Base-by-base conservation (phyloP, 2,797 vertebrate genomes). In the Falco peregrinus region DNA sequence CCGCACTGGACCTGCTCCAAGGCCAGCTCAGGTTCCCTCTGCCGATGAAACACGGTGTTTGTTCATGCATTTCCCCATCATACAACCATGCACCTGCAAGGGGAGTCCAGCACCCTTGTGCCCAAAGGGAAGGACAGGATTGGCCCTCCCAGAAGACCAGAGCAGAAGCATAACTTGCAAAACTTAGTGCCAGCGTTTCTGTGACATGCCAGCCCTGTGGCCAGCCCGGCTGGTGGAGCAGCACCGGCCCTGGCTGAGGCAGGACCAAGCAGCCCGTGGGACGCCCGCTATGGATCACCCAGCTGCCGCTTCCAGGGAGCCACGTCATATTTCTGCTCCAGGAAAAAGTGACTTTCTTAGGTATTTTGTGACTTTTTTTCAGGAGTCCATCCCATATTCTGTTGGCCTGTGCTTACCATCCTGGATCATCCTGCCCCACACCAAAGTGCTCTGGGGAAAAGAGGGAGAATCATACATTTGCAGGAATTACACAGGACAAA, bases 361-460 rank as follows among this genome's bases (percentile, higher is more conserved):
- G 5, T 1, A 11, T 50, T 67, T 45, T 50, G 47, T 43, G 82
- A 7, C 18, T 57, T 43, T 65, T 65, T 69, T 54, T 74, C 45
- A 29, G 41, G 22, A 41, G 3, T 19, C 4, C 41, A 21, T 68
- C n/a, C 65, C 31, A 3, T 11, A 24, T 69, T 56, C n/a, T 18
- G 43, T 5, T 16, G 10, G 17, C 0, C 2, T 41, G 10, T 2
- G 5, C 39, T 71, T 37, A 17, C 21, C 60, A 20, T 20, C 41
- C 60, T 0, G 1, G 29, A 3, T 2, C 6, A 0, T 53, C 41
- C 73, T 56, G 33, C n/a, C 57, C 47, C 0, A 0, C 50, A 2
- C 24, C 1, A 8, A 64, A 31, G 41, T 33, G 33, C 61, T 59
- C 51, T 20, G 31, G 15, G 57, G 39, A 18, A 63, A 69, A 48